Evolutionary conservation across 2,888 invertebrate genomes (phyloP), one percentile per base, ranked within the genome.

Genomic region (Stratiomys singularior): DNA sequence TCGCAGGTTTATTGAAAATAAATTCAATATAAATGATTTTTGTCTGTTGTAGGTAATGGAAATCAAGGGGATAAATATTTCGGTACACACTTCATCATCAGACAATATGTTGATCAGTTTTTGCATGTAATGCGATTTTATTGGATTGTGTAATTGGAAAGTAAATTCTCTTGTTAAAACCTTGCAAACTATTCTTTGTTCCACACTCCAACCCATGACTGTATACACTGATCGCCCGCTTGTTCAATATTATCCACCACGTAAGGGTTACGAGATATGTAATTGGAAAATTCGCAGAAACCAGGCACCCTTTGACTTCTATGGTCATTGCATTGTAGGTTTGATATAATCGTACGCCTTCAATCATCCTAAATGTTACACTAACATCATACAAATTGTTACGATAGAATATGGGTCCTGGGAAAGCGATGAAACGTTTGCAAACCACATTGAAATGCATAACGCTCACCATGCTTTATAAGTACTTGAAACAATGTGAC

Each of bases 11-110:
- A 58, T 74, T 21, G 15, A 52, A 72, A 56, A 60, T 23, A 60
- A 58, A 74, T 74, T 44, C 60, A 58, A 74, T 58, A 74, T 74
- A 60, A 58, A 74, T 58, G 74, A 74, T 74, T 37, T 74, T 30
- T 69, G 69, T 46, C 69, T 69, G 47, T 69, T 46, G 69, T 47
- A 21, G 47, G 69, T 47, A 5, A 9, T 69, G 23, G 30, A 23
- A 25, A 69, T 13, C 23, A 46, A 69, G 27, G 47, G 69, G 37
- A 18, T 47, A 15, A 15, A 47, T 47, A 23, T 69, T 25, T n/a
- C 11, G n/a, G 23, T 9, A 37, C 37, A 37, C 52, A 15, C 15
- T 18, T 21, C 66, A 66, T 63, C 28, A 52, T 9, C 4, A 13
- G 52, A 18, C 52, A 52, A 7, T 58, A 18, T 37, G 66, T 18